Evolutionary conservation across 2,888 invertebrate genomes (phyloP).

Genomic region (Platycheirus albimanus): DNA sequence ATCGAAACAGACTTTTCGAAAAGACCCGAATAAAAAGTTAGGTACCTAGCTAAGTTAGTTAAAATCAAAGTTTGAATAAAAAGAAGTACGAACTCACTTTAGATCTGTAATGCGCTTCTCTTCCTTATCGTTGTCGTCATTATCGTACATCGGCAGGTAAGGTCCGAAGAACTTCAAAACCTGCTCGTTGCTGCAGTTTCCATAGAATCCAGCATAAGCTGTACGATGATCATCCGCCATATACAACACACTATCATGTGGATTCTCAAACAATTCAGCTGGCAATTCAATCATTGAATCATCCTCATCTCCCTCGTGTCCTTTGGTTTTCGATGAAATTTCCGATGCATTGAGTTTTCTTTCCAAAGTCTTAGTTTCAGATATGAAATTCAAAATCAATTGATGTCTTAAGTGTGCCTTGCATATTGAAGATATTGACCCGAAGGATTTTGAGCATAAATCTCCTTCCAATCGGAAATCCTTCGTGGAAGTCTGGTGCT

Average conservation of each 20-base stretch:
- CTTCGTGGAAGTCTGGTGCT: not conserved
- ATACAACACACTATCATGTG: conserved; percentile 76
- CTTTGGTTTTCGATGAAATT: conserved; percentile 5
- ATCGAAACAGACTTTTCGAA: too few species aligned
- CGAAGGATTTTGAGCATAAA: conserved; percentile 75
- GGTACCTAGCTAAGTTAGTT: too few species aligned
- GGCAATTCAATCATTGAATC: conserved; percentile 76
- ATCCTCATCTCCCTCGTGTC: conserved; percentile 66
- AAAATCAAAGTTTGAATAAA: not conserved
- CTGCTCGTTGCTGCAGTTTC: conserved; percentile 75
- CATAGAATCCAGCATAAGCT: conserved; percentile 77
- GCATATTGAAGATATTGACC: conserved; percentile 75
- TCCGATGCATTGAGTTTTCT: conserved; percentile 75
- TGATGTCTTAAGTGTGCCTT: conserved; percentile 75
- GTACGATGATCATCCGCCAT: conserved; percentile 76
- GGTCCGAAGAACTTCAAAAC: conserved; percentile 76
- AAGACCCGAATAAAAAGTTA: too few species aligned
- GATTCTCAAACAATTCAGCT: conserved; percentile 77
- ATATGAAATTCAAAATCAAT: conserved; percentile 75
- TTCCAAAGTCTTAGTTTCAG: conserved; percentile 73
- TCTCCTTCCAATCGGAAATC: conserved; percentile 72
- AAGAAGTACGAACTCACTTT: conserved; percentile 38
- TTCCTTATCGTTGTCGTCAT: conserved; percentile 47
- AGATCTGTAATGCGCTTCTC: conserved; percentile 40
- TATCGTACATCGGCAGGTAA: conserved; percentile 77